Evolutionary conservation across 2,797 vertebrate genomes (phyloP).

Genomic region (Danio kyathit): DNA sequence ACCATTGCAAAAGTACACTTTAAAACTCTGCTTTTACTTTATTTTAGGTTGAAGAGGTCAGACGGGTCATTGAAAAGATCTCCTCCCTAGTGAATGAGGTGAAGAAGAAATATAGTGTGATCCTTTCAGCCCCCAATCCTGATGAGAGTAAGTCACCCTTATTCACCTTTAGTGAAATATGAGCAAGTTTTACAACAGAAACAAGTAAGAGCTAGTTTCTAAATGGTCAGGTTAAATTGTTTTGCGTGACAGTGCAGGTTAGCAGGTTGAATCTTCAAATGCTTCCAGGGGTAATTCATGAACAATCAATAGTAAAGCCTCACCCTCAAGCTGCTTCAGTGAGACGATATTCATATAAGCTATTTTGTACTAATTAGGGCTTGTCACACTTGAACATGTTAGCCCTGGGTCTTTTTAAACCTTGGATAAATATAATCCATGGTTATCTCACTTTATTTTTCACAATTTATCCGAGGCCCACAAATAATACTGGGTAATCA

Average conservation of each 20-base stretch:
- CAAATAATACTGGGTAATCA: too few relatives aligned
- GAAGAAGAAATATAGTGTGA: slow-evolving; percentile 92
- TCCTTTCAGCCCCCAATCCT: slow-evolving; percentile 92
- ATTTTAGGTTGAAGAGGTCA: slow-evolving; percentile 90
- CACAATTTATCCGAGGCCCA: too few relatives aligned
- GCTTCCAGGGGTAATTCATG: not conserved
- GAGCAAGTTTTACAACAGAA: not conserved
- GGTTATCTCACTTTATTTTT: too few relatives aligned
- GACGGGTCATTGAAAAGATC: slow-evolving; percentile 85
- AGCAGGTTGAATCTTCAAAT: not conserved
- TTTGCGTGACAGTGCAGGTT: not conserved
- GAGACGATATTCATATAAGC: too few relatives aligned
- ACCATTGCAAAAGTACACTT: not conserved
- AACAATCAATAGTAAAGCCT: not conserved
- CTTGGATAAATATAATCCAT: too few relatives aligned
- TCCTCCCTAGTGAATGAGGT: slow-evolving; percentile 89
- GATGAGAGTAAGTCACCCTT: slow-evolving; percentile 86
- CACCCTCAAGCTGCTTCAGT: not conserved
- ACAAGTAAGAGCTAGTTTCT: not conserved
- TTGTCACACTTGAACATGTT: too few relatives aligned
- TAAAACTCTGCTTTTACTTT: not conserved
- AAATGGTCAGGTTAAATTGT: not conserved
- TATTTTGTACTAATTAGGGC: too few relatives aligned
- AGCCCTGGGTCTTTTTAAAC: too few relatives aligned
- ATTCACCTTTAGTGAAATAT: not conserved